Conservation (phyloP, 2,888 invertebrate genomes). For the Trichogramma evanescens region DNA sequence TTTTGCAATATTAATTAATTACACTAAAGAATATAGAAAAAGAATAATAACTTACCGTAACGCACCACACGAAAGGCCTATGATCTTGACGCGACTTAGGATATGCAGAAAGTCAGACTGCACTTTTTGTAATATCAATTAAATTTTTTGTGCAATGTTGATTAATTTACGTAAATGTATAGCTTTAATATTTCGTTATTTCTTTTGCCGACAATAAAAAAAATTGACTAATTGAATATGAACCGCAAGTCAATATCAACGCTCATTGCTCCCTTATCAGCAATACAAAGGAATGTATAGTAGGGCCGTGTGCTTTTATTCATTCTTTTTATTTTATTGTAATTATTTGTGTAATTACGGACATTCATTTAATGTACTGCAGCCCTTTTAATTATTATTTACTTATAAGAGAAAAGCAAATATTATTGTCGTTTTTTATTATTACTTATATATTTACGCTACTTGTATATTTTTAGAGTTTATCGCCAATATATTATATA, state of each 20-base stretch:
- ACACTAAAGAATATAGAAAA: too few relatives aligned
- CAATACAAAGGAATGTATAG: constrained; percentile 24
- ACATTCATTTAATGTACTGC: constrained; percentile 19
- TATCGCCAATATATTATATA: too few relatives aligned
- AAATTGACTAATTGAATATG: too few relatives aligned
- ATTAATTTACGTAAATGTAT: too few relatives aligned
- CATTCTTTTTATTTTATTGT: constrained; percentile 7
- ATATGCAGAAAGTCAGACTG: too few relatives aligned
- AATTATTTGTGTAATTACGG: not conserved
- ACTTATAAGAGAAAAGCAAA: too few relatives aligned
- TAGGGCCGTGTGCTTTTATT: constrained; percentile 14
- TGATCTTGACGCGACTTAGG: too few relatives aligned
- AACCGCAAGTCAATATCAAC: not conserved
- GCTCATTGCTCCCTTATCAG: constrained; percentile 16
- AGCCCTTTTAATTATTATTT: constrained; percentile 16
- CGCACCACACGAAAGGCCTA: too few relatives aligned
- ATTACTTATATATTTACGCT: constrained; percentile 3
- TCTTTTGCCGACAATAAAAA: too few relatives aligned
- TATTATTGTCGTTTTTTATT: constrained; percentile 5
- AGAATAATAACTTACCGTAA: too few relatives aligned
- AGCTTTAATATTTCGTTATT: too few relatives aligned
- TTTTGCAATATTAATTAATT: too few relatives aligned
- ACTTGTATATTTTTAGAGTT: not conserved
- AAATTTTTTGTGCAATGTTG: not conserved
- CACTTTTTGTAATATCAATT: not conserved